phyloP scores from a whole-genome alignment of 2,888 invertebrate species.

The Lordiphosa andalusiaca region DNA sequence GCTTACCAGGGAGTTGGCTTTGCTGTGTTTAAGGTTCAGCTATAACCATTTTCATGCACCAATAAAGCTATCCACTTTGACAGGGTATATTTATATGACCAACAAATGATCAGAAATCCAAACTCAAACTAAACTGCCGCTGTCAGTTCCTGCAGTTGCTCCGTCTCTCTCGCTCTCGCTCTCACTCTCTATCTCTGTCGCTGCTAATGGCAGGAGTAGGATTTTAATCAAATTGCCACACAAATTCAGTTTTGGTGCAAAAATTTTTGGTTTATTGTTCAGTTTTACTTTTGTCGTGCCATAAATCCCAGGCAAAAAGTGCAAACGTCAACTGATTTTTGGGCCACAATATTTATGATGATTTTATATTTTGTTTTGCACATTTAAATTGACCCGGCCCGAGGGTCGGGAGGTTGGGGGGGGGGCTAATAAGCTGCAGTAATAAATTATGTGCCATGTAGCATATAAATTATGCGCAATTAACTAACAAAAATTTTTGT shows the following conservation, averaged over 20 bases:
- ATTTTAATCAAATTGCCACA: slow-evolving; percentile 69
- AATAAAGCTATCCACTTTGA: no score
- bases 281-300: slow-evolving; percentile 18
- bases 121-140: slow-evolving; percentile 12
- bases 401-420: neutral
- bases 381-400: slow-evolving; percentile 64
- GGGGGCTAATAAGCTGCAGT: slow-evolving; percentile 71
- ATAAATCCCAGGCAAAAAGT: slow-evolving; percentile 63
- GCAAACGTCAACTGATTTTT: slow-evolving; percentile 67
- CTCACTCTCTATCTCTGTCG: no score
- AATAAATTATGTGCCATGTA: slow-evolving; percentile 73
- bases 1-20: no score
- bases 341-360: slow-evolving; percentile 67
- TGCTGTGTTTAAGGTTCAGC: no score
- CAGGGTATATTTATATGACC: no score
- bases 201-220: slow-evolving; percentile 31
- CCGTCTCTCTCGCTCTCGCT: no score
- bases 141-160: neutral
- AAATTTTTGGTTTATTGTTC: neutral
- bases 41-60: no score
- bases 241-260: slow-evolving; percentile 20
- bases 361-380: slow-evolving; percentile 69
- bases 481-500: slow-evolving; percentile 57
- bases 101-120: no score
- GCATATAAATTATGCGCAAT: slow-evolving; percentile 71